A percentile compares a stretch with the other conserved stretches of the same genome.
These are phyloP conservation scores for Lordiphosa stackelbergi DNA, from an alignment of 1,140 invertebrate species.

Conservation along the genomic window DNA sequence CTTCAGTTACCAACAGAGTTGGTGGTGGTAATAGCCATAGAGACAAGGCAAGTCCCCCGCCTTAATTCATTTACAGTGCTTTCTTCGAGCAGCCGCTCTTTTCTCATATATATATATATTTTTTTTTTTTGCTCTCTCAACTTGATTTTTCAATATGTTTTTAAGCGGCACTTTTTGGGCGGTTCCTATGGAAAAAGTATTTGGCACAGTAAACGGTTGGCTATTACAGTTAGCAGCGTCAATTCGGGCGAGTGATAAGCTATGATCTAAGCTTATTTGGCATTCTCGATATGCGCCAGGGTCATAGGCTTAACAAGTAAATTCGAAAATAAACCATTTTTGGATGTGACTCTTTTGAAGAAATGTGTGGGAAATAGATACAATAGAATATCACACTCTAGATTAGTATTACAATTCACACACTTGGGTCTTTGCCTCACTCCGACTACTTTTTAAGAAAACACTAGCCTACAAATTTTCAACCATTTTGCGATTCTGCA, in stretches of 20 bases:
- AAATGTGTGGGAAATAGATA: too few species aligned
- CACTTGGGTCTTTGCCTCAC: too few species aligned
- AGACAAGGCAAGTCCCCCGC: constrained; percentile 1
- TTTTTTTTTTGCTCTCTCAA: constrained; percentile 15
- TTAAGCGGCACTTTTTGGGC: constrained; percentile 38
- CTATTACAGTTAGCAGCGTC: constrained; percentile 61
- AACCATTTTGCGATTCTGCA: too few species aligned
- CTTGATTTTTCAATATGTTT: constrained; percentile 68
- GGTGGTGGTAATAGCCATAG: constrained; percentile 13
- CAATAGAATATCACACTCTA: too few species aligned
- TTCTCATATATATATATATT: neutral
- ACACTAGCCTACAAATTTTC: too few species aligned
- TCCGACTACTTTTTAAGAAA: too few species aligned
- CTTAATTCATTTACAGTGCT: constrained; percentile 46
- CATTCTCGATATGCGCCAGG: too few species aligned
- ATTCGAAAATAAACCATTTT: too few species aligned
- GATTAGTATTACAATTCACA: too few species aligned
- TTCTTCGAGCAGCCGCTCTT: constrained; percentile 36
- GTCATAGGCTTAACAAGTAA: too few species aligned
- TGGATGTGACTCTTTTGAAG: too few species aligned
- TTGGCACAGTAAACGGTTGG: constrained; percentile 68
- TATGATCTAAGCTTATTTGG: constrained; percentile 27
- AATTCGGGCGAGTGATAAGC: constrained; percentile 22
- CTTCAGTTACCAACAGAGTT: constrained; percentile 73
- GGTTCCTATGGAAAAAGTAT: constrained; percentile 64